Evolutionary conservation across 2,888 invertebrate species (phyloP).

Genomic region (Ligdia adustata): DNA sequence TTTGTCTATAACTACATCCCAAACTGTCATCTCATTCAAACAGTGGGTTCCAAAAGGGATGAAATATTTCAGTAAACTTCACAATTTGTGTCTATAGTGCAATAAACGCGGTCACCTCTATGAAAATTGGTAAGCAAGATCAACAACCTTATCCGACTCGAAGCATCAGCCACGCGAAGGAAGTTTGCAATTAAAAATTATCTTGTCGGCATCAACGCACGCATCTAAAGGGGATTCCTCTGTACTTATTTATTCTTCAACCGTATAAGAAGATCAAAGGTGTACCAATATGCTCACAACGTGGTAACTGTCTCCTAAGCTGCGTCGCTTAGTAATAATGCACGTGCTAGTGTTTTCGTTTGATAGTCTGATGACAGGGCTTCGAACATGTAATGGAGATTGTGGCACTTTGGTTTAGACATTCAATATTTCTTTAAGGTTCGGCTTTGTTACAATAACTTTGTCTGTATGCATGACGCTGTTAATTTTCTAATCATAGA

Average conservation of each 20-base stretch:
- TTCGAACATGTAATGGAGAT: too few relatives aligned
- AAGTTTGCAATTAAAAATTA: conserved; percentile 20
- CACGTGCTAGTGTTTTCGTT: conserved; percentile 13
- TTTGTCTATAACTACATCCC: too few relatives aligned
- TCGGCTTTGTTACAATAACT: too few relatives aligned
- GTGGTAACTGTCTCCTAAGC: conserved; percentile 2
- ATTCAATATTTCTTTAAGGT: too few relatives aligned
- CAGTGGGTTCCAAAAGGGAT: too few relatives aligned
- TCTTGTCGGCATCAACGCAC: conserved; percentile 23
- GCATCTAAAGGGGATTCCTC: conserved; percentile 19
- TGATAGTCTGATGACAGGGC: conserved; percentile 7
- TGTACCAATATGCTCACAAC: conserved; percentile 2
- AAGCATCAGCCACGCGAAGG: conserved; percentile 15
- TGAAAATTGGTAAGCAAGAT: conserved; percentile 1
- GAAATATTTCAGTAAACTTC: too few relatives aligned
- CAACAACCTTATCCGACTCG: conserved; percentile 5
- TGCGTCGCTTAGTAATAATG: conserved; percentile 4
- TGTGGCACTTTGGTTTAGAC: too few relatives aligned
- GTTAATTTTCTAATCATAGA: too few relatives aligned
- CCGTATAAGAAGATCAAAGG: conserved; percentile 23
- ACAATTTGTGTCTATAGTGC: neutral
- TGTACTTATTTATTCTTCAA: conserved; percentile 13
- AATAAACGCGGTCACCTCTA: neutral
- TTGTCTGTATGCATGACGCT: too few relatives aligned
- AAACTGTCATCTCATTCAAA: too few relatives aligned